Evolutionary conservation across 2,888 invertebrate species (phyloP).

Genomic region (Petrolisthes cinctipes): DNA sequence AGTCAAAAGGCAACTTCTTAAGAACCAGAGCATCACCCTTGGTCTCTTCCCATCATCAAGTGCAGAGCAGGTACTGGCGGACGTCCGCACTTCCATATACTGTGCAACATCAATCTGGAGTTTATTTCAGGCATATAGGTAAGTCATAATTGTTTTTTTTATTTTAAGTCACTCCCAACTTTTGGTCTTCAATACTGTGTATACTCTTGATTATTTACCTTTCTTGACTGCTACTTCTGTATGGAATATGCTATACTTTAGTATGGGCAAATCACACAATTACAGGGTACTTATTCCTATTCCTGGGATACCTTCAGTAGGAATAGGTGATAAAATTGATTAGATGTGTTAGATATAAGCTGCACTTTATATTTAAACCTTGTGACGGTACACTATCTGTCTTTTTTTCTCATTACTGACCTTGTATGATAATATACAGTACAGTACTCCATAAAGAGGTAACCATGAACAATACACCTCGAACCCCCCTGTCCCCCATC

Average conservation of each 20-base stretch:
- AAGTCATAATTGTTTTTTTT: constrained; percentile 42
- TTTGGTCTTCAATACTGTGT: background rate
- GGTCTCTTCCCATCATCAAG: constrained; percentile 92
- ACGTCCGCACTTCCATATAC: constrained; percentile 92
- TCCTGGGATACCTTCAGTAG: too few species aligned
- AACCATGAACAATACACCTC: background rate
- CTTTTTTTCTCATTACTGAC: too few species aligned
- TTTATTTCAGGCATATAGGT: constrained; percentile 95
- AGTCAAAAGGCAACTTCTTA: constrained; percentile 91
- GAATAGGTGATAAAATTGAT: too few species aligned
- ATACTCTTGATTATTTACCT: background rate
- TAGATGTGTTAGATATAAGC: too few species aligned
- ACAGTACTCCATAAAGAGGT: background rate
- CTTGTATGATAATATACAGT: too few species aligned
- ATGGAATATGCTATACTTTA: too few species aligned
- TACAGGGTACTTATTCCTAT: too few species aligned
- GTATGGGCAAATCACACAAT: too few species aligned
- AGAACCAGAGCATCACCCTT: constrained; percentile 92
- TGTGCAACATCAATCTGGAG: constrained; percentile 98
- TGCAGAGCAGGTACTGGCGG: constrained; percentile 85
- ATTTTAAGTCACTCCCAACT: background rate
- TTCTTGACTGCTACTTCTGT: background rate
- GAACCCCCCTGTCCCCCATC: background rate
- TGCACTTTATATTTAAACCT: too few species aligned
- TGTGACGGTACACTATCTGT: too few species aligned